Conservation (phyloP, 2,888 invertebrate genomes). For the Drosophila algonquin region DNA sequence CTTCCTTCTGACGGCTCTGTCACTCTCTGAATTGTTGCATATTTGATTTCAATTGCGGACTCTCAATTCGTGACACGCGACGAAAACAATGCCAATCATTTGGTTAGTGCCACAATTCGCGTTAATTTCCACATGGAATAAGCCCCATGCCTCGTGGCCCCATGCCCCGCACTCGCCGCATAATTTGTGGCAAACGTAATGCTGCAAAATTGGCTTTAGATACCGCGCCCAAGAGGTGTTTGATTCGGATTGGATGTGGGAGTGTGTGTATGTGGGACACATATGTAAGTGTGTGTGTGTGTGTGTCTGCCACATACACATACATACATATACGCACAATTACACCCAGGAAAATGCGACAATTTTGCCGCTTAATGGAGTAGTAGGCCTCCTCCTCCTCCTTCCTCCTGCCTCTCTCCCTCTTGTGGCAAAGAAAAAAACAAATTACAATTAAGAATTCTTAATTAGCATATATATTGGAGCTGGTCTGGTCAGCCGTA, state of each 20-base stretch:
- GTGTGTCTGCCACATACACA: not conserved
- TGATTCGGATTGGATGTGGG: not conserved
- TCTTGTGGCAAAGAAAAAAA: conserved; percentile 9
- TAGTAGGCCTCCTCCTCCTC: not conserved
- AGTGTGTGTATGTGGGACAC: not conserved
- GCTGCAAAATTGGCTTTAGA: conserved; percentile 33
- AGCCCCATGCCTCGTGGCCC: not conserved
- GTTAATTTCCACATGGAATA: conserved; percentile 74
- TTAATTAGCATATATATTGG: conserved; percentile 74
- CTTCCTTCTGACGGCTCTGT: not conserved
- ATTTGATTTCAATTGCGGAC: conserved; percentile 69
- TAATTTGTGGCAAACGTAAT: conserved; percentile 41
- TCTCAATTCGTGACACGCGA: conserved; percentile 41
- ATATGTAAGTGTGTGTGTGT: not conserved
- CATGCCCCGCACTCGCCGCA: conserved; percentile 30
- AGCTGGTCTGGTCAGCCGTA: not conserved
- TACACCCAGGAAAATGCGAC: conserved; percentile 16
- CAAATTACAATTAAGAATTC: conserved; percentile 60
- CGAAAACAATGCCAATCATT: conserved; percentile 71
- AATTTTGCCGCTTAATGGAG: conserved; percentile 16
- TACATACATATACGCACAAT: conserved; percentile 27
- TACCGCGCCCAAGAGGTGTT: conserved; percentile 2
- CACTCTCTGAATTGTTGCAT: conserved; percentile 49
- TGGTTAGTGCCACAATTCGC: conserved; percentile 47
- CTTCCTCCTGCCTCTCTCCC: no score